Evolutionary conservation across 2,797 vertebrate species (phyloP), one percentile per base, ranked within the genome.

Genomic region (Neopelma chrysocephalum): DNA sequence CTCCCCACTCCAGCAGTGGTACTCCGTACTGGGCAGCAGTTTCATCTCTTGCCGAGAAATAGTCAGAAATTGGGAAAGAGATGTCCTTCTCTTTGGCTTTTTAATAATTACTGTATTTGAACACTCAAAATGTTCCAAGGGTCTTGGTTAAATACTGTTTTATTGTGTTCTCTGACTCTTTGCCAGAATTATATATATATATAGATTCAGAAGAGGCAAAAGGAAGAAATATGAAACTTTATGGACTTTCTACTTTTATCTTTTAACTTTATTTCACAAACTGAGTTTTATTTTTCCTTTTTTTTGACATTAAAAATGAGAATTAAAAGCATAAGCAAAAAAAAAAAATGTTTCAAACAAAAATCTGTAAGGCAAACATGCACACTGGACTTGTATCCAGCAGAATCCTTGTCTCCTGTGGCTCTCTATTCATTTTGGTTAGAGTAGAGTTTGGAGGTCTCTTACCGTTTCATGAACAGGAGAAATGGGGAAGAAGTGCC

Each of bases 1-100:
- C 4, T 70, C 9, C 19, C 7, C 11, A 6, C 3, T 13, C 6
- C 11, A 19, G 6, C 42, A 20, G 8, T 32, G 15, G 31, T 47
- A 6, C 13, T 53, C 36, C 1, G 3, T 19, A 38, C 1, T 0
- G 4, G 43, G 6, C 15, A 42, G 12, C 15, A 45, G 25, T 26
- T 11, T 81, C 11, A 42, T 23, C 4, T 66, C 20, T 54, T 38
- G 43, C 62, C 9, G 65, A 62, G n/a, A 78, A 89, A 56, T 7
- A 45, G 2, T 1, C 43, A 76, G 34, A 57, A 31, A 25, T 0
- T 11, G 11, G 31, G 21, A 78, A 78, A n/a, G 7, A 45, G 1
- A 8, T n/a, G 21, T 43, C 14, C 4, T 62, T 62, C 15, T n/a
- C 12, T 84, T 47, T 22, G 27, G 2, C 6, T 87, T 82, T 72